Conservation (phyloP, 2,797 vertebrate genomes). For the Eulemur rubriventer region DNA sequence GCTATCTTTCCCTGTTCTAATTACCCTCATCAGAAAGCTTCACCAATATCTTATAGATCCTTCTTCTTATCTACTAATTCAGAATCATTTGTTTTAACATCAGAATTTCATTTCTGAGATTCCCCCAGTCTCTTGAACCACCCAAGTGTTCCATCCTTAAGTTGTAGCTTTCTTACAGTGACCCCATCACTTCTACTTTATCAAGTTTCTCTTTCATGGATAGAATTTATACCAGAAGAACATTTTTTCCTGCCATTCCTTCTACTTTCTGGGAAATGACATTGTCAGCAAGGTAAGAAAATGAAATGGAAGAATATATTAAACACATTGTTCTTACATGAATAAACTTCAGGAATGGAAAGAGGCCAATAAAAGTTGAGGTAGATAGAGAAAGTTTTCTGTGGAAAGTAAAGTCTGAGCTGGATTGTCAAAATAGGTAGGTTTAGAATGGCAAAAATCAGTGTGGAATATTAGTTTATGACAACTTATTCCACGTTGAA, state of each 20-base stretch:
- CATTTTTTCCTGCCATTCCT: neutral
- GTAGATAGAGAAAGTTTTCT: neutral
- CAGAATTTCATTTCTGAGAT: constrained; percentile 19
- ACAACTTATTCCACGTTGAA: neutral
- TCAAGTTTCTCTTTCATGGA: neutral
- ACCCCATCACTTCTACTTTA: neutral
- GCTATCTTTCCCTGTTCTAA: neutral
- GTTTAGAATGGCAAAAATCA: neutral
- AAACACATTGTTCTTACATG: neutral
- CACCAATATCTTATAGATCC: neutral
- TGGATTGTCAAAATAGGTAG: neutral
- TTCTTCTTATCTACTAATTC: neutral
- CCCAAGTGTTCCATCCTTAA: neutral
- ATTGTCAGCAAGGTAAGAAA: neutral
- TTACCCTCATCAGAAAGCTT: neutral
- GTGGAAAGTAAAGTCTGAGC: neutral
- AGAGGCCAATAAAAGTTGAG: neutral
- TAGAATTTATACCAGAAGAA: neutral
- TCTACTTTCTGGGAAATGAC: neutral
- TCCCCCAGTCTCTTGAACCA: neutral
- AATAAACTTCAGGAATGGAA: neutral
- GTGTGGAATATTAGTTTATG: neutral
- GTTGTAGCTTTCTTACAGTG: neutral
- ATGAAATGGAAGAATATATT: neutral
- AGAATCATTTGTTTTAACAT: neutral